Evolutionary conservation across 2,113 vertebrate genomes (phyloP).

Genomic region (Protomyctophum bolini): DNA sequence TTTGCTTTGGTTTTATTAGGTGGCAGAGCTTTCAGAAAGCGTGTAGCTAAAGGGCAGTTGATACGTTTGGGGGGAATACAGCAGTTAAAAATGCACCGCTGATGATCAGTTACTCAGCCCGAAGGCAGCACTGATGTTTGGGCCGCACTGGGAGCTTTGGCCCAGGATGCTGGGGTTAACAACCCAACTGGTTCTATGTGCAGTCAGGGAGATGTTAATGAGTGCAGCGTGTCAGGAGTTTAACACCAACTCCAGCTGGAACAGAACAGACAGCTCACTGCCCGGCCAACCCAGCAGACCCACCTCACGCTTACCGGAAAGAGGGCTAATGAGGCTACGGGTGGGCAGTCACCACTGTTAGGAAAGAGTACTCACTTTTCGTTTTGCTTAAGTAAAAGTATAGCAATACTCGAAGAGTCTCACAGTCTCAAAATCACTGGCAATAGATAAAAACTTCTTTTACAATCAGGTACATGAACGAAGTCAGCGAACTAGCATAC

Average conservation of each 20-base stretch:
- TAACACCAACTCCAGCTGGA: constrained; percentile 45
- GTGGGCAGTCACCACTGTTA: no score
- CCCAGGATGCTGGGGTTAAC: constrained; percentile 49
- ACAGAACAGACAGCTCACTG: constrained; percentile 1
- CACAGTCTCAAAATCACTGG: no score
- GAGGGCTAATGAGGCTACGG: background rate
- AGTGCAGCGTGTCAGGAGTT: constrained; percentile 23
- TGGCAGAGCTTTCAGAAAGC: constrained; percentile 32
- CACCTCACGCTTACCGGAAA: constrained; percentile 43
- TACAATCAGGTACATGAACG: no score
- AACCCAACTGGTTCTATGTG: constrained; percentile 30
- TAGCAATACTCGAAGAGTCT: no score
- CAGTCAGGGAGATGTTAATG: constrained; percentile 46
- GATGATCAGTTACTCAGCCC: constrained; percentile 40
- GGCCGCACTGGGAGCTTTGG: constrained; percentile 23
- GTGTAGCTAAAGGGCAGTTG: constrained; percentile 19
- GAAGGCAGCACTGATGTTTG: background rate
- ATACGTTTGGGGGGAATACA: constrained; percentile 37
- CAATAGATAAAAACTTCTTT: no score
- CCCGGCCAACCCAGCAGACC: constrained; percentile 21
- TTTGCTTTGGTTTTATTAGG: background rate
- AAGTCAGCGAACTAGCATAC: no score
- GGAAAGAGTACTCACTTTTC: no score
- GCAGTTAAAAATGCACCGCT: constrained; percentile 24
- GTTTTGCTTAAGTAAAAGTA: no score